Percentiles rank a stretch among this genome's conserved stretches.
Conservation (phyloP, 23 tunicate species). For the Halocynthia roretzi region DNA sequence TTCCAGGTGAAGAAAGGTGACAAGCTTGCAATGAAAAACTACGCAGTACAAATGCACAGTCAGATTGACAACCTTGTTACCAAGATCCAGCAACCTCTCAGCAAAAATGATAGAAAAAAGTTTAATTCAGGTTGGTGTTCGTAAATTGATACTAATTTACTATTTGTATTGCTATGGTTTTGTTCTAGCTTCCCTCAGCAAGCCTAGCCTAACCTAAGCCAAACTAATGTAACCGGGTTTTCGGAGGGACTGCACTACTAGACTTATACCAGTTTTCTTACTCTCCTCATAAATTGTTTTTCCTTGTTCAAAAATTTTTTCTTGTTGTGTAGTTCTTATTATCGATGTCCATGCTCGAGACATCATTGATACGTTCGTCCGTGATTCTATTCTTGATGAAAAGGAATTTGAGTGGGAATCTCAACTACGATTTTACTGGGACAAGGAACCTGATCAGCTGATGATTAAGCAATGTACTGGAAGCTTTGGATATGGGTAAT, state of each 20-base stretch:
- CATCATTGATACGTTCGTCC: slow-evolving; percentile 86
- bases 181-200: too few species aligned
- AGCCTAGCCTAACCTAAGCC: too few species aligned
- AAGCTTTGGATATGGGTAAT: slow-evolving; percentile 92
- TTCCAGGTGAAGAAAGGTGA: slow-evolving; percentile 82
- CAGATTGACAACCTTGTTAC: slow-evolving; percentile 87
- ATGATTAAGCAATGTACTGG: slow-evolving; percentile 87
- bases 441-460: slow-evolving; percentile 79
- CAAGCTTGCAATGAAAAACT: slow-evolving; percentile 90
- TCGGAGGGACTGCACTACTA: too few species aligned
- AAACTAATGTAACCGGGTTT: too few species aligned
- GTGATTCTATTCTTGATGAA: slow-evolving; percentile 90
- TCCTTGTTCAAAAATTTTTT: too few species aligned
- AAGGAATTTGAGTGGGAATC: slow-evolving; percentile 99
- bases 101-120: slow-evolving; percentile 71
- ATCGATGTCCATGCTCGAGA: slow-evolving; percentile 99
- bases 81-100: slow-evolving; percentile 66
- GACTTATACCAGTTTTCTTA: too few species aligned
- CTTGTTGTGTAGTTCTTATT: slow-evolving; percentile 65
- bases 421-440: slow-evolving; percentile 96
- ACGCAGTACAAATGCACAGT: slow-evolving; percentile 76
- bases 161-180: too few species aligned
- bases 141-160: too few species aligned
- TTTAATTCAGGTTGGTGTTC: slow-evolving; percentile 66
- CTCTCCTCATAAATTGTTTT: too few species aligned